Evolutionary conservation across 1,140 invertebrate genomes (phyloP).

Genomic region (Fragariocoptes setiger): DNA sequence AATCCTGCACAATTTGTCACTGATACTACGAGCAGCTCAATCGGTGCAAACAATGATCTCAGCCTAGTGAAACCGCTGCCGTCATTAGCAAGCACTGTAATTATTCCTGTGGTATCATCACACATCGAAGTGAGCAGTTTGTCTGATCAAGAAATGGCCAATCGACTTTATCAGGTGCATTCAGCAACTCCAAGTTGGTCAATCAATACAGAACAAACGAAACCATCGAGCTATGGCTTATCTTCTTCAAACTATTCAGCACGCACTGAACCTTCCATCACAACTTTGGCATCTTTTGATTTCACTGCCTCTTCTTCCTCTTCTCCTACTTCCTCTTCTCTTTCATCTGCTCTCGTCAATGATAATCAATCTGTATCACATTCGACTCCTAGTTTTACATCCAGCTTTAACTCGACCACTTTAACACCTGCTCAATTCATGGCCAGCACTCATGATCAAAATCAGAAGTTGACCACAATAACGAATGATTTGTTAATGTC

Average conservation of each 20-base stretch:
- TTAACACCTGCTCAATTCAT: too few species aligned
- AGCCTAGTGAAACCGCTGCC: too few species aligned
- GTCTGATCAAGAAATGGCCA: background rate
- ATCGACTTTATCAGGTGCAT: background rate
- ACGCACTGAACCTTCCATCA: background rate
- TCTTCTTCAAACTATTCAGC: background rate
- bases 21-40: too few species aligned
- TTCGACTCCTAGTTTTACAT: too few species aligned
- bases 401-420: too few species aligned
- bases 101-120: too few species aligned
- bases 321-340: background rate
- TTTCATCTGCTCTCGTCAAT: background rate
- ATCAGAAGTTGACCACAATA: background rate
- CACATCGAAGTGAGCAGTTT: background rate
- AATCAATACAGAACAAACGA: background rate
- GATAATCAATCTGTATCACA: background rate
- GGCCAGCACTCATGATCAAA: background rate
- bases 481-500: conserved; percentile 1
- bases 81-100: too few species aligned
- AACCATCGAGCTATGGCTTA: background rate
- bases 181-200: background rate
- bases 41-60: too few species aligned
- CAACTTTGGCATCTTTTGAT: background rate
- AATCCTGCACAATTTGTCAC: too few species aligned
- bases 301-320: background rate